Evolutionary conservation across 1,140 invertebrate species (phyloP).

Genomic region (Paraescarpia echinospica): DNA sequence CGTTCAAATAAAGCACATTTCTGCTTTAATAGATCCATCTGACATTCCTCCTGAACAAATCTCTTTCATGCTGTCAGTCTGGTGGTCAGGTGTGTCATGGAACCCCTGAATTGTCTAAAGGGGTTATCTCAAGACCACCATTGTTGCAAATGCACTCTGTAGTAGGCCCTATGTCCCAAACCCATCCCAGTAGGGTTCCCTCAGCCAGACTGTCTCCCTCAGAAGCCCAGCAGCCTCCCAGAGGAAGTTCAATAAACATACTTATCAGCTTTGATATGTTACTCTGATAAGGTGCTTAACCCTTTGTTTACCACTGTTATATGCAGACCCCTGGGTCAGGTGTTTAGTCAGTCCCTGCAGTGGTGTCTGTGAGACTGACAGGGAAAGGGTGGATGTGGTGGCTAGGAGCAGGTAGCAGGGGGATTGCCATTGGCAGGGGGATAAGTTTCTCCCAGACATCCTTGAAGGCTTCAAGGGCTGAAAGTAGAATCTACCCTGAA

Average conservation of each 20-base stretch:
- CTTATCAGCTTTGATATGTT: constrained; percentile 6
- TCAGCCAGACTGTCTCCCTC: not conserved
- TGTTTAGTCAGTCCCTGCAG: not conserved
- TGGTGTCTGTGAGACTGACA: not conserved
- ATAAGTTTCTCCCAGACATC: too few species aligned
- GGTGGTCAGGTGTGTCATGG: not conserved
- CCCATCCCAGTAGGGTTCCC: not conserved
- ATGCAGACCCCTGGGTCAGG: not conserved
- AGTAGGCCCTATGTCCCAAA: not conserved
- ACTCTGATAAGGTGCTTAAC: not conserved
- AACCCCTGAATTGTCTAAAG: not conserved
- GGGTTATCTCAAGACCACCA: not conserved
- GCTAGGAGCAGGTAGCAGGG: not conserved
- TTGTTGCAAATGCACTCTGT: not conserved
- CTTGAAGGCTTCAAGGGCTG: too few species aligned
- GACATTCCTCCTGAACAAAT: not conserved
- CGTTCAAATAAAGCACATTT: not conserved
- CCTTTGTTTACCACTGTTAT: not conserved
- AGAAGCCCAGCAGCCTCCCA: not conserved
- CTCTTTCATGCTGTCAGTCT: not conserved
- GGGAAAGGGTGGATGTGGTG: not conserved
- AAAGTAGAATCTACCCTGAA: too few species aligned
- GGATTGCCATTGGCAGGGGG: too few species aligned
- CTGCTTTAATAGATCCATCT: not conserved
- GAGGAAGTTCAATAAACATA: not conserved